Evolutionary conservation across 1,140 invertebrate genomes (phyloP).

Genomic region (Drosophila lacteicornis): DNA sequence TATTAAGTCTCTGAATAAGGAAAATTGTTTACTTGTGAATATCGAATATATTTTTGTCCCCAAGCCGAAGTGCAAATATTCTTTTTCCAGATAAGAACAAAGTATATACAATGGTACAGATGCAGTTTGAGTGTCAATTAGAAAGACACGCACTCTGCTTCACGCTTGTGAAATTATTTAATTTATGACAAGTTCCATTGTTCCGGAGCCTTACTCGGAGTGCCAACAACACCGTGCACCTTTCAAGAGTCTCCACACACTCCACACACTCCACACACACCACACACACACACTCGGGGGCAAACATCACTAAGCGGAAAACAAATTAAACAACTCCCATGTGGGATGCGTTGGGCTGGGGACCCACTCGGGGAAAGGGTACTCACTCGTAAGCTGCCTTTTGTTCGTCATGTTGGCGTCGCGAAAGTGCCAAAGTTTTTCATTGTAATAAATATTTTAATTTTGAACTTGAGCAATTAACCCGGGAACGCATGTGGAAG

Average conservation of each 20-base stretch:
- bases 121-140: constrained; percentile 43
- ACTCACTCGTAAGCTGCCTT: constrained; percentile 61
- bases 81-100: background rate
- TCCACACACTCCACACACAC: background rate
- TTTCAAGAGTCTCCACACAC: constrained; percentile 14
- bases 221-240: constrained; percentile 13
- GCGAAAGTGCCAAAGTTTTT: constrained; percentile 81
- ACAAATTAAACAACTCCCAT: constrained; percentile 51
- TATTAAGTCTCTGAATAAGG: background rate
- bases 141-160: constrained; percentile 19
- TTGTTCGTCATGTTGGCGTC: constrained; percentile 76
- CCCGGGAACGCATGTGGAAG: constrained; percentile 76
- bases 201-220: constrained; percentile 5
- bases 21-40: background rate
- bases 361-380: constrained; percentile 9
- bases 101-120: constrained; percentile 17
- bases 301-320: constrained; percentile 55
- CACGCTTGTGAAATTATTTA: constrained; percentile 32
- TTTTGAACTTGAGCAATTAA: constrained; percentile 83
- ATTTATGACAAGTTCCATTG: constrained; percentile 53
- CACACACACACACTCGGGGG: constrained; percentile 8
- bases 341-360: background rate
- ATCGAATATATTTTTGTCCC: background rate
- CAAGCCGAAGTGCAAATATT: constrained; percentile 1
- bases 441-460: constrained; percentile 84